Percentiles rank a stretch among this genome's conserved stretches.
Evolutionary conservation across 1,140 invertebrate genomes (phyloP).

Genomic region (Drosophila prosaltans): DNA sequence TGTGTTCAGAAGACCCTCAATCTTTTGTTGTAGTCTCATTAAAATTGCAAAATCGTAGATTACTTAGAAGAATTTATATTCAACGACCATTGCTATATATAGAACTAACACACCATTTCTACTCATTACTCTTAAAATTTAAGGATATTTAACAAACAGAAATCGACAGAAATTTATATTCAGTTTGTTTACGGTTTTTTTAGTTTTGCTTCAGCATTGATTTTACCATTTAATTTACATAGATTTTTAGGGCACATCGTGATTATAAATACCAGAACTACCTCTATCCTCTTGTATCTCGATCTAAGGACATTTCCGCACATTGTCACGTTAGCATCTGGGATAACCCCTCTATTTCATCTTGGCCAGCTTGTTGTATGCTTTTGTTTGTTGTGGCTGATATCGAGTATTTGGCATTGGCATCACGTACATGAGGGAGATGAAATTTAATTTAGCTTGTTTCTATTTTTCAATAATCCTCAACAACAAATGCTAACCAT

Average conservation of each 20-base stretch:
- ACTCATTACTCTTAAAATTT: background rate
- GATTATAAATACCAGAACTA: constrained; percentile 4
- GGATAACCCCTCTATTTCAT: background rate
- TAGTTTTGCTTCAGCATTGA: constrained; percentile 1
- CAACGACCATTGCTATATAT: constrained; percentile 17
- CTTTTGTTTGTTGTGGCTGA: constrained; percentile 21
- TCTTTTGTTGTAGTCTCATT: constrained; percentile 43
- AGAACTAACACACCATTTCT: background rate
- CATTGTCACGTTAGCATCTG: constrained; percentile 45
- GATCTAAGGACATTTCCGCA: constrained; percentile 49
- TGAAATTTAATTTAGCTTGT: constrained; percentile 66
- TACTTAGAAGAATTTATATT: constrained; percentile 49
- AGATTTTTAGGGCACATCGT: constrained; percentile 8
- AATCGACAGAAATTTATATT: too few species aligned
- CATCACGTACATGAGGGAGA: constrained; percentile 52
- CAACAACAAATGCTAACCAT: constrained; percentile 46
- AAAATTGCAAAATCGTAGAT: constrained; percentile 39
- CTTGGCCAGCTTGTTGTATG: background rate
- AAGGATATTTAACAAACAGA: too few species aligned
- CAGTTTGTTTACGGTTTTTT: background rate
- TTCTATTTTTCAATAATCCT: constrained; percentile 63
- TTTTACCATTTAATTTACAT: constrained; percentile 4
- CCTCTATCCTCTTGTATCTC: constrained; percentile 4
- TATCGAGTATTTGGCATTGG: constrained; percentile 33
- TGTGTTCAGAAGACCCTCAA: background rate